Conservation (phyloP, 2,888 invertebrate genomes). For the Philopedon plagiatum region DNA sequence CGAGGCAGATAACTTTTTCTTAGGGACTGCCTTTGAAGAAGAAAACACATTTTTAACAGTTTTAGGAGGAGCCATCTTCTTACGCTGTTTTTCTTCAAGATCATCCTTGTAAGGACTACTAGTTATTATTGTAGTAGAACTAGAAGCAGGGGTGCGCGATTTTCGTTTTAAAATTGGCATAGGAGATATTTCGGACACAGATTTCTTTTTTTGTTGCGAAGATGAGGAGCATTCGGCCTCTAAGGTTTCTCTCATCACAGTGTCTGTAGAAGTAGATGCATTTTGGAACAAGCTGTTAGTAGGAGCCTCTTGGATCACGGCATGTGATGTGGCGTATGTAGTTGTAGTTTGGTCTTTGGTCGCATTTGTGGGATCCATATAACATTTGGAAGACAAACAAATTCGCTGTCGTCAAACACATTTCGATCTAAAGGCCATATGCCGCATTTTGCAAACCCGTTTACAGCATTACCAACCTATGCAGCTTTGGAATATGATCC, state of each 20-base stretch:
- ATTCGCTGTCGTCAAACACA: background rate
- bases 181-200: background rate
- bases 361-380: background rate
- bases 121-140: constrained; percentile 5
- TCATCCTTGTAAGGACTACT: constrained; percentile 4
- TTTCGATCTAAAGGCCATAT: background rate
- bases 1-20: background rate
- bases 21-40: background rate
- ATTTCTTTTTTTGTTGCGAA: background rate
- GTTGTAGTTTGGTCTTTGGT: too few species aligned
- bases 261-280: background rate
- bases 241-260: background rate
- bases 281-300: too few species aligned
- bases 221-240: background rate
- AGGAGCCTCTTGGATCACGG: too few species aligned
- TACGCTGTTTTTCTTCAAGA: too few species aligned
- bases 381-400: background rate
- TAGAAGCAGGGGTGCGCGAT: background rate
- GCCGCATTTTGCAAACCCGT: background rate
- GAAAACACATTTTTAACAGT: background rate
- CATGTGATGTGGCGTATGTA: too few species aligned
- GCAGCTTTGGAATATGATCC: background rate
- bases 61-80: constrained; percentile 2
- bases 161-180: background rate
- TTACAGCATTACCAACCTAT: background rate